These are phyloP conservation scores for Myiothlypis coronata DNA, from an alignment of 2,797 vertebrate genomes.

Conservation along the genomic window DNA sequence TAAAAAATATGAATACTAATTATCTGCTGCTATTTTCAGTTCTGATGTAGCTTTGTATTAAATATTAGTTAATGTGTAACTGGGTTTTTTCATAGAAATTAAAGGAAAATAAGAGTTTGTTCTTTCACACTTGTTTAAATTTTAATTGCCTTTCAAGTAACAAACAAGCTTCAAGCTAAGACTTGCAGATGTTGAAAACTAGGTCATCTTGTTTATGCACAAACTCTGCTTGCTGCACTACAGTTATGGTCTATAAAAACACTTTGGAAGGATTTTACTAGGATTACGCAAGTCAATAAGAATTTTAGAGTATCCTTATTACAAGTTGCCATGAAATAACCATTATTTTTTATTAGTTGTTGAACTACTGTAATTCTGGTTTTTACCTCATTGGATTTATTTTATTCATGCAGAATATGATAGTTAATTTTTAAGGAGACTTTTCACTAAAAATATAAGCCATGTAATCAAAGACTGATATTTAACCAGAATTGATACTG, in stretches of 20 bases:
- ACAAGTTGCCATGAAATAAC: not conserved
- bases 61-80: conserved; percentile 24
- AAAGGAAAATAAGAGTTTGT: conserved; percentile 45
- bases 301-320: conserved; percentile 8
- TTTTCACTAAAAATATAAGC: conserved; percentile 2
- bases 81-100: conserved; percentile 12
- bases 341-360: not conserved
- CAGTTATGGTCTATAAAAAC: conserved; percentile 24
- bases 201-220: conserved; percentile 66
- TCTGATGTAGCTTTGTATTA: conserved; percentile 23
- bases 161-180: conserved; percentile 62
- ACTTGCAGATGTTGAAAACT: conserved; percentile 68
- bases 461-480: not conserved
- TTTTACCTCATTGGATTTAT: not conserved
- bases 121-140: conserved; percentile 70
- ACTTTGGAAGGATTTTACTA: not conserved
- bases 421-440: not conserved
- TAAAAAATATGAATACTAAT: conserved; percentile 24
- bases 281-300: conserved; percentile 8
- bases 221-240: conserved; percentile 31
- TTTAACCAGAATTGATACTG: not conserved
- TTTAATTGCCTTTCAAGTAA: conserved; percentile 75
- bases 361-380: not conserved
- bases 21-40: conserved; percentile 36
- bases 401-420: not conserved